Conservation (phyloP, 2,888 invertebrate species). For the Cryptophagus acutangulus region DNA sequence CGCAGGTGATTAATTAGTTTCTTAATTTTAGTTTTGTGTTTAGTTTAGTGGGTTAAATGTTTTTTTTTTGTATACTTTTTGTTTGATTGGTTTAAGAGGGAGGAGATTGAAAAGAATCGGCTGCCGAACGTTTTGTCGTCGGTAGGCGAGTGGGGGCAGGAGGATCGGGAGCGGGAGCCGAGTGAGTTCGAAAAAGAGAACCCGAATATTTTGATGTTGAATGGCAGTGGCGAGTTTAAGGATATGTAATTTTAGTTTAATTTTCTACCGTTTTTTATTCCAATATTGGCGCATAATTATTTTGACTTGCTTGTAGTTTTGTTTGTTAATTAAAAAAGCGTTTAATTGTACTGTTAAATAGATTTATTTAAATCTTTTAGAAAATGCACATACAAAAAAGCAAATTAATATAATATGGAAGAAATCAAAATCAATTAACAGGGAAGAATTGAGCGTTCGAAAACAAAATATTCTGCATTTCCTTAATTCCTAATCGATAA, state of each 20-base stretch:
- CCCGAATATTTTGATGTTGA: conserved; percentile 70
- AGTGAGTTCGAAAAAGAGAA: conserved; percentile 75
- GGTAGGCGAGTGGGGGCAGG: conserved; percentile 69
- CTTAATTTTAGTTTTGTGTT: conserved; percentile 7
- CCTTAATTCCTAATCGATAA: too few species aligned
- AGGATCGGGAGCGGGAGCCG: conserved; percentile 65
- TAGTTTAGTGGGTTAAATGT: not conserved
- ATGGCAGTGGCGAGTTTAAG: conserved; percentile 68
- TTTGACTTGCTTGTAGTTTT: too few species aligned
- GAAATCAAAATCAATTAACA: too few species aligned
- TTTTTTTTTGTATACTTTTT: conserved; percentile 2
- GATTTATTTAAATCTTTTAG: too few species aligned
- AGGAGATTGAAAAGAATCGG: conserved; percentile 62
- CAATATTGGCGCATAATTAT: too few species aligned
- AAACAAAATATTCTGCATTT: too few species aligned
- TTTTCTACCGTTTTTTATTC: too few species aligned
- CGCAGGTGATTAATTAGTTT: conserved; percentile 54
- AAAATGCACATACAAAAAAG: too few species aligned
- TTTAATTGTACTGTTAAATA: too few species aligned
- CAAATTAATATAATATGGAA: too few species aligned
- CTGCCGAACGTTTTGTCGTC: conserved; percentile 70
- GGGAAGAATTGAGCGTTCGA: too few species aligned
- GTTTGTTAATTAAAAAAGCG: too few species aligned
- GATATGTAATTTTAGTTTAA: conserved; percentile 56
- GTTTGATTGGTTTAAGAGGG: conserved; percentile 54